These are phyloP conservation scores for Macropis europaea DNA, from an alignment of 2,888 invertebrate species.

Conservation along the genomic window DNA sequence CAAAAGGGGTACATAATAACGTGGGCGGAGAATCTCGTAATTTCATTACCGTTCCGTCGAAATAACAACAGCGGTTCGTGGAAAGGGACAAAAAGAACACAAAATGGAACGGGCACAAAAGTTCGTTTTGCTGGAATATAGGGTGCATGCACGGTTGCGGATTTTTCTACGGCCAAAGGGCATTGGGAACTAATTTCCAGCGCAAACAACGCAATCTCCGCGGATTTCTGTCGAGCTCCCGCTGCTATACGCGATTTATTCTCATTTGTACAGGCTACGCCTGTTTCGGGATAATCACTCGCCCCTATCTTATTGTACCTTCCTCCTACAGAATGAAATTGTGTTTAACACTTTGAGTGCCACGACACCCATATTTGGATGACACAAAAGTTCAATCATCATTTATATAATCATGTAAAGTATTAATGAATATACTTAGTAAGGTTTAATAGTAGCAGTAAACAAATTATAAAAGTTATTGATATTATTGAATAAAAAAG, in stretches of 20 bases:
- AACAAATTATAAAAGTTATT: no score
- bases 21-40: no score
- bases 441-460: no score
- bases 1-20: no score
- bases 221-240: not conserved
- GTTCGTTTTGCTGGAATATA: constrained; percentile 11
- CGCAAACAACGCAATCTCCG: constrained; percentile 45
- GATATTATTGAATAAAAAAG: no score
- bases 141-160: constrained; percentile 11
- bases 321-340: no score
- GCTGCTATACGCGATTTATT: constrained; percentile 28
- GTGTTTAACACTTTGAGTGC: no score
- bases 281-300: constrained; percentile 14
- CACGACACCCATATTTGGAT: no score
- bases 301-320: not conserved
- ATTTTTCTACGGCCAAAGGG: constrained; percentile 51
- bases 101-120: constrained; percentile 5
- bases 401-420: no score
- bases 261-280: constrained; percentile 19
- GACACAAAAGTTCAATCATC: no score
- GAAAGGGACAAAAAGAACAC: not conserved
- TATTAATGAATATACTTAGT: no score
- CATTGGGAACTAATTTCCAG: constrained; percentile 55
- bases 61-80: not conserved
- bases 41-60: no score